phyloP scores from a whole-genome alignment of 1,140 invertebrate species.

The Dolichoris vasculosae region DNA sequence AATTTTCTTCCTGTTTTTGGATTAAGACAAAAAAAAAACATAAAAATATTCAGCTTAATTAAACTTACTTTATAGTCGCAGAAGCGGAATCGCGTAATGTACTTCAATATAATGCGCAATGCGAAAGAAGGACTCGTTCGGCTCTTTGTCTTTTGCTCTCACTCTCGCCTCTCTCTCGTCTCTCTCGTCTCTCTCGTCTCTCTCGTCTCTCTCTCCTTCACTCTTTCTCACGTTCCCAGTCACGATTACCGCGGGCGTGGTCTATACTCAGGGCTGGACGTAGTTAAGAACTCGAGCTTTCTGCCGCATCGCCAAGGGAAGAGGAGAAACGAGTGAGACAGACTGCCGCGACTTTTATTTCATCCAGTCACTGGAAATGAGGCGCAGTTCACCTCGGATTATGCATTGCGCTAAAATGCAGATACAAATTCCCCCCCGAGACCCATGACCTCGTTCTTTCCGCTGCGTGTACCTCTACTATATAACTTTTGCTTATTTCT shows the following conservation, averaged over 20 bases:
- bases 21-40: not conserved
- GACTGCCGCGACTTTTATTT: constrained; percentile 44
- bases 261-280: constrained; percentile 21
- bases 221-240: not conserved
- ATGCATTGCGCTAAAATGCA: constrained; percentile 51
- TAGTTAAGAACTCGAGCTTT: constrained; percentile 45
- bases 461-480: not conserved
- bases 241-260: not conserved
- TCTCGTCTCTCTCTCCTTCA: not conserved
- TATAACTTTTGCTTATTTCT: not conserved
- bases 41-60: constrained; percentile 42
- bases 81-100: constrained; percentile 3
- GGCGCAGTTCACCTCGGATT: constrained; percentile 45
- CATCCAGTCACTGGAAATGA: constrained; percentile 48
- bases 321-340: not conserved
- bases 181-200: not conserved
- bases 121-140: constrained; percentile 11
- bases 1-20: not conserved
- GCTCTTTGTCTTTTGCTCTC: not conserved
- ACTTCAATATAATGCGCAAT: constrained; percentile 29
- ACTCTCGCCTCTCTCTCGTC: too few relatives aligned
- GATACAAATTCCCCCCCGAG: constrained; percentile 46
- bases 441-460: constrained; percentile 44
- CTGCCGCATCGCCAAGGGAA: not conserved
- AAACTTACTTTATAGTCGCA: constrained; percentile 16